These are phyloP conservation scores for Channa argus DNA, from an alignment of 2,113 vertebrate species.

Conservation along the genomic window DNA sequence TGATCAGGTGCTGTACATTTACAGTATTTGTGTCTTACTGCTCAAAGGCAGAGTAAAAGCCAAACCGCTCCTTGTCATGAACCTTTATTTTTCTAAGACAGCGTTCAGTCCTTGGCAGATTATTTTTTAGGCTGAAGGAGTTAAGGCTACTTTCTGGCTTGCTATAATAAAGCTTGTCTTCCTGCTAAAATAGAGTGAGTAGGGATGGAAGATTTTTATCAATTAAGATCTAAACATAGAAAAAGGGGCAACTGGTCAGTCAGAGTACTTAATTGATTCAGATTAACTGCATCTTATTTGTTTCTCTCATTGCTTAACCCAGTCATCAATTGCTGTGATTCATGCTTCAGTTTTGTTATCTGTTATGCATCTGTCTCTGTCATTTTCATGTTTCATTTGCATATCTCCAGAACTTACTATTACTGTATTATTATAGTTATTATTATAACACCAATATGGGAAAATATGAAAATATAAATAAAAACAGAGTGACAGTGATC, in stretches of 20 bases:
- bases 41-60: constrained; percentile 16
- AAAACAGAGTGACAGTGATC: too few species aligned
- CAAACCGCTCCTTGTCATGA: constrained; percentile 37
- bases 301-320: not conserved
- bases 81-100: constrained; percentile 74
- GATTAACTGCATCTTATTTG: not conserved
- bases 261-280: not conserved
- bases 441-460: too few species aligned
- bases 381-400: too few species aligned
- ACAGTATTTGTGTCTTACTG: constrained; percentile 42
- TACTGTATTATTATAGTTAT: too few species aligned
- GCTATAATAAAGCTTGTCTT: constrained; percentile 28
- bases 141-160: constrained; percentile 88
- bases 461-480: too few species aligned
- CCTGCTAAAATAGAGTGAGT: constrained; percentile 23
- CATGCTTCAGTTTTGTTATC: too few species aligned
- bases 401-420: too few species aligned
- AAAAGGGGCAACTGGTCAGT: not conserved
- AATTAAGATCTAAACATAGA: not conserved
- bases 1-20: constrained; percentile 83
- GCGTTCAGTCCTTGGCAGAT: constrained; percentile 85
- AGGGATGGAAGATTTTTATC: not conserved
- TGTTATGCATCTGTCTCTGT: too few species aligned
- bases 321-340: too few species aligned
- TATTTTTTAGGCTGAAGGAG: constrained; percentile 84